These are phyloP conservation scores for Podocnemis expansa DNA, from an alignment of 2,113 vertebrate genomes.

Conservation along the genomic window DNA sequence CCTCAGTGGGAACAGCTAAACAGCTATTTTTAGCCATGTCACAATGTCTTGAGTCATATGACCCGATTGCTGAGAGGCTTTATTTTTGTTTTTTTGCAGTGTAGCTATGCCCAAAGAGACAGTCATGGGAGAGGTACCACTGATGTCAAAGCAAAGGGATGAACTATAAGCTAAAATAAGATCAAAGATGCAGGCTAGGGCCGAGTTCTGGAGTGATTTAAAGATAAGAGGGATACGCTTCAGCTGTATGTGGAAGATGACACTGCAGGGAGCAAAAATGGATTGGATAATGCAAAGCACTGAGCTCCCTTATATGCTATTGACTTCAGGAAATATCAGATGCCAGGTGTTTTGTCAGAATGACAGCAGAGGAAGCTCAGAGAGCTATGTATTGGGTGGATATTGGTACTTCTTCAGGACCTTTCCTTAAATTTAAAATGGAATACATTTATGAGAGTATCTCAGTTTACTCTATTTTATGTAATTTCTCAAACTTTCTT, in stretches of 20 bases:
- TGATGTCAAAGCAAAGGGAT: background rate
- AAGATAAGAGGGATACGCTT: background rate
- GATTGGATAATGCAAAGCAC: background rate
- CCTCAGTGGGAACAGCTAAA: background rate
- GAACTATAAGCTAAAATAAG: too few relatives aligned
- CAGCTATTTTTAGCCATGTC: background rate
- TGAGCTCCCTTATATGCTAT: background rate
- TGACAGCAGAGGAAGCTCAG: background rate
- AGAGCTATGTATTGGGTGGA: background rate
- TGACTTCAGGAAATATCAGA: background rate
- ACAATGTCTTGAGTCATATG: background rate
- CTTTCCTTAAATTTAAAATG: background rate
- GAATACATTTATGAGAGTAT: background rate
- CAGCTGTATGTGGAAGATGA: background rate
- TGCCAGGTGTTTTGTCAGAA: background rate
- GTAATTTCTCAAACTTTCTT: background rate
- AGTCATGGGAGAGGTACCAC: background rate
- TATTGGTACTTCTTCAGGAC: background rate
- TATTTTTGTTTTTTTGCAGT: background rate
- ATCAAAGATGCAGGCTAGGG: too few relatives aligned
- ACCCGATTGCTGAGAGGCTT: background rate
- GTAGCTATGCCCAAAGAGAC: background rate
- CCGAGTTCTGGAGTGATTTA: background rate
- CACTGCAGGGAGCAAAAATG: background rate
- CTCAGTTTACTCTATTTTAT: background rate